Base-by-base conservation (phyloP, 2,113 vertebrate genomes). In the Apodemus sylvaticus region DNA sequence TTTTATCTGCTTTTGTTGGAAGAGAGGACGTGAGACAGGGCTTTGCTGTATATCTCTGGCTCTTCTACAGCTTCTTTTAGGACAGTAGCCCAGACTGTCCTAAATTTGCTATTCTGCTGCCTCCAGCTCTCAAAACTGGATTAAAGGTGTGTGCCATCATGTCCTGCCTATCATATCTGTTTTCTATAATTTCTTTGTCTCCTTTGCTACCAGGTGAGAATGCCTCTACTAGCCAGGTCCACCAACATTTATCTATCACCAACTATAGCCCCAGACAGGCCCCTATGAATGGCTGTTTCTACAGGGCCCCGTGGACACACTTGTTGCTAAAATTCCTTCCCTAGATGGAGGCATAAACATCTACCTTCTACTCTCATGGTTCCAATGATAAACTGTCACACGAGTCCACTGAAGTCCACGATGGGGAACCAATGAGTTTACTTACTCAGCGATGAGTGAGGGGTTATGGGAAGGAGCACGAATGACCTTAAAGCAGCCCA, bases 371-470 rank as follows among this genome's bases (percentile, higher is more conserved):
- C 81, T 83, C 39, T 14, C 58, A 62, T 62, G 81, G 58, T 60
- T 22, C 53, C 55, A 39, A 16, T 82, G 81, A 82, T 12, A 53
- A 48, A 20, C 45, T 7, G 6, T 4, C 11, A 8, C 1, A 11
- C 0, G 4, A 55, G 0, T 36, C 51, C 31, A 79, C 51, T n/a
- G 19, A n/a, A 3, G 4, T 10, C n/a, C 58, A 5, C 6, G 13
- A n/a, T 31, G 24, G 58, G n/a, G 22, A 83, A 60, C 79, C 55
- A 62, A 10, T 16, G 79, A 39, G n/a, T 60, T 60, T 26, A 82
- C 55, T 82, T 82, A 60, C 79, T 42, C 55, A 60, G 79, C 58
- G 31, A 10, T 62, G 81, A 24, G 14, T 83, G 58, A 42, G 7
- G 26, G 24, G 13, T 42, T 42, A 5, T 42, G 58, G 81, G 58